Percentiles rank a stretch among this genome's conserved stretches.
Evolutionary conservation across 2,113 vertebrate species (phyloP).

Genomic region (Gobio gobio): DNA sequence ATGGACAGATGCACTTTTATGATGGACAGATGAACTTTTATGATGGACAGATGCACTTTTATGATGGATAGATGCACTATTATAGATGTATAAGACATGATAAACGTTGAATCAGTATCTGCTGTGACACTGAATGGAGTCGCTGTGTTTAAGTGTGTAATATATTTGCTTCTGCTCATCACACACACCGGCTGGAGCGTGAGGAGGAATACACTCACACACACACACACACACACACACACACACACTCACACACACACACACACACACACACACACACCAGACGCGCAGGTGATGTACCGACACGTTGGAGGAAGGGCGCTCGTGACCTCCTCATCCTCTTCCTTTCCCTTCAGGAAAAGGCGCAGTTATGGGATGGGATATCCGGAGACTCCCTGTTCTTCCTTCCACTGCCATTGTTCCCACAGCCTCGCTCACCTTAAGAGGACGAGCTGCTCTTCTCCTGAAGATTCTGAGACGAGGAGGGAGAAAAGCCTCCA

Average conservation of each 20-base stretch:
- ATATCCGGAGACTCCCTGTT: constrained; percentile 74
- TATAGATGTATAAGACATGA: no score
- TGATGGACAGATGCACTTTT: no score
- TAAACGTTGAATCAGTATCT: no score
- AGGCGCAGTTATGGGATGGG: constrained; percentile 71
- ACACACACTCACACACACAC: no score
- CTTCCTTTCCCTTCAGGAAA: constrained; percentile 71
- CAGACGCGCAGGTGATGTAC: background rate
- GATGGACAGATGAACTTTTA: no score
- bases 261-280: background rate
- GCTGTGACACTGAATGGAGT: no score
- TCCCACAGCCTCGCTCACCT: constrained; percentile 54
- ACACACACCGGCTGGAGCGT: constrained; percentile 37
- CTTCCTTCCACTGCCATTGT: constrained; percentile 61
- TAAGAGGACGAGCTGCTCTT: background rate
- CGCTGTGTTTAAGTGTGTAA: no score
- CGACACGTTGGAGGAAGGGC: constrained; percentile 55
- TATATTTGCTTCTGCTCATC: no score
- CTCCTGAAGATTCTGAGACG: constrained; percentile 19
- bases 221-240: background rate
- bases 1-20: no score
- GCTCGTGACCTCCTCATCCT: constrained; percentile 68
- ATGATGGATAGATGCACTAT: no score
- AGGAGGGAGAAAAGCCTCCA: constrained; percentile 16
- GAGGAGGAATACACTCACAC: background rate